Percentiles rank a stretch among this genome's conserved stretches.
These are phyloP conservation scores for Gallinago undulata DNA, from an alignment of 2,113 vertebrate genomes.

Conservation along the genomic window DNA sequence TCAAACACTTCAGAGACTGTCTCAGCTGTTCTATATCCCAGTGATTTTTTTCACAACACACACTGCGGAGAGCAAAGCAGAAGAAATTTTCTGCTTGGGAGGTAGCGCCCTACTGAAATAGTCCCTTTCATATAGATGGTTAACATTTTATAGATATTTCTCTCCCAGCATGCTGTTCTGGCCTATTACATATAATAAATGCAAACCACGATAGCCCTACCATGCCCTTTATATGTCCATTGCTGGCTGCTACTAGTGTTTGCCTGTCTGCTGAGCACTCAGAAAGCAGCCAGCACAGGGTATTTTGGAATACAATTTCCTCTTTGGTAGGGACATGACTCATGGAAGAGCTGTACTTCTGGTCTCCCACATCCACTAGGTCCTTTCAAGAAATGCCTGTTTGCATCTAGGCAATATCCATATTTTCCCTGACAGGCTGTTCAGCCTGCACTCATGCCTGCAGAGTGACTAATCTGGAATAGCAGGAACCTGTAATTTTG, in stretches of 20 bases:
- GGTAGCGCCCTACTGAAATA: background rate
- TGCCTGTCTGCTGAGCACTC: background rate
- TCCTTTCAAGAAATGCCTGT: background rate
- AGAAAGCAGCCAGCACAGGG: background rate
- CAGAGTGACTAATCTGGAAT: background rate
- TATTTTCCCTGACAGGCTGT: background rate
- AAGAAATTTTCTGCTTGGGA: background rate
- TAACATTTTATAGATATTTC: background rate
- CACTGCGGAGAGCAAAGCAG: background rate
- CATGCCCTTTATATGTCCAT: background rate
- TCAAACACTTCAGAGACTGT: background rate
- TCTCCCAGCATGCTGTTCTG: background rate
- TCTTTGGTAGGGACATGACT: background rate
- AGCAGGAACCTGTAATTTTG: background rate
- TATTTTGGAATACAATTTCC: background rate
- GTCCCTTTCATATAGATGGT: background rate
- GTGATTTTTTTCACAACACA: background rate
- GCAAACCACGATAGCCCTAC: background rate
- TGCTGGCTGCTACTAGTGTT: background rate
- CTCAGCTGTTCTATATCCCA: background rate
- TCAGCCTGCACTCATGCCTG: background rate
- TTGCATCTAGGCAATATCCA: rapidly evolving
- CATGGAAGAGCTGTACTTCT: background rate
- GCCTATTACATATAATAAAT: background rate
- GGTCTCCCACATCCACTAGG: background rate